phyloP scores from a whole-genome alignment of 1,140 invertebrate species.

The Brachionus paranguensis region DNA sequence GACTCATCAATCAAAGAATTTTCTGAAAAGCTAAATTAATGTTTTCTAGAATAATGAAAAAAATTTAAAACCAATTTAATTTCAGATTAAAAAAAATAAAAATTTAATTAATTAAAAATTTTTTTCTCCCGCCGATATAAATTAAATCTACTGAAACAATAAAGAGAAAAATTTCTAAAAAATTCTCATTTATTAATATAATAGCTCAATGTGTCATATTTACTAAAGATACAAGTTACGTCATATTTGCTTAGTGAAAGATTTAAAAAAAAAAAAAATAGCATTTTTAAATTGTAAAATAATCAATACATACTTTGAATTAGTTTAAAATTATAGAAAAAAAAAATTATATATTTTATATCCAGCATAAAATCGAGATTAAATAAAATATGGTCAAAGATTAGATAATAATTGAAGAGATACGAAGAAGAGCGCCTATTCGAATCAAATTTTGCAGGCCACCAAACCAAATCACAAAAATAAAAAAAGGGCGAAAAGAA shows the following conservation, averaged over 20 bases:
- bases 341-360: not conserved
- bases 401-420: not conserved
- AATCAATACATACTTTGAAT: not conserved
- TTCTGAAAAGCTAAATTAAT: too few species aligned
- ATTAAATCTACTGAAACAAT: too few species aligned
- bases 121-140: too few species aligned
- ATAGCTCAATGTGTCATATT: not conserved
- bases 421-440: not conserved
- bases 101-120: too few species aligned
- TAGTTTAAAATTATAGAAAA: slow-evolving; percentile 4
- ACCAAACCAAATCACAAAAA: too few species aligned
- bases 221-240: slow-evolving; percentile 17
- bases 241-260: not conserved
- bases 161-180: not conserved
- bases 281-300: not conserved
- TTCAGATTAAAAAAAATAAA: too few species aligned
- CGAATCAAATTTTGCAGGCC: not conserved
- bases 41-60: too few species aligned
- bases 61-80: too few species aligned
- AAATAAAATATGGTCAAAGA: slow-evolving; percentile 10
- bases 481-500: not conserved
- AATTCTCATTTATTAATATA: not conserved
- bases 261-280: not conserved
- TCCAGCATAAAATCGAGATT: not conserved
- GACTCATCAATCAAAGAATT: too few species aligned